Base-by-base conservation (phyloP, 2,888 invertebrate species). In the Drosophila nr. medialis region DNA sequence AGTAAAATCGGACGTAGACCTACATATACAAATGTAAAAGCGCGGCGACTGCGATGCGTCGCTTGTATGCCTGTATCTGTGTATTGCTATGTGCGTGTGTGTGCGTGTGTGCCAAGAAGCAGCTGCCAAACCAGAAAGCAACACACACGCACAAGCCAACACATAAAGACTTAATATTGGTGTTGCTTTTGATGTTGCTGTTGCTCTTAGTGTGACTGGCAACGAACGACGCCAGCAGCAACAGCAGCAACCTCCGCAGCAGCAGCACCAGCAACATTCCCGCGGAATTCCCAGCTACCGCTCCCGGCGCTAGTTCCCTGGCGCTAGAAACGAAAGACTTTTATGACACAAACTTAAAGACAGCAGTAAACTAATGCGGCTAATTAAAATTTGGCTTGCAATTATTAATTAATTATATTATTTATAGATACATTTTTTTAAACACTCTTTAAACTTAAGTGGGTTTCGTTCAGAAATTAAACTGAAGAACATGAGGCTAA, bases 1-100 rank as follows among this genome's bases (percentile, higher is more conserved):
- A 93, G 93, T 92, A 92, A 91, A 87, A 91, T 92, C 92, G 93
- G 92, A 92, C 92, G 91, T 91, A 92, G 92, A 93, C 93, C 92
- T 93, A 93, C 92, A 92, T 92, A 93, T 92, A 92, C 92, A 90
- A 75, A 71, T 66, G 74, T 77, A 81, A 80, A 81, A 75, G 69
- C 59, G 64, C 80, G 64, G 56, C 77, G 58, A 64, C 66, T 48
- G 56, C 72, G 64, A 53, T 66, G 62, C 51, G 34, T 61, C 48
- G 74, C 53, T 50, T 58, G 54, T 58, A 40, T 56, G 45, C 63
- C 18, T 27, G 50, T 50, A 45, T 36, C 49, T 59, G 56, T 53
- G 53, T 60, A 29, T 61, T 29, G 27, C 42, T 48, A 30, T 32
- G 48, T 64, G 53, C 36, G 42, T 40, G 13, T 40, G 70, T 55